phyloP scores from a whole-genome alignment of 2,888 invertebrate genomes.

The Melanostoma scalare region DNA sequence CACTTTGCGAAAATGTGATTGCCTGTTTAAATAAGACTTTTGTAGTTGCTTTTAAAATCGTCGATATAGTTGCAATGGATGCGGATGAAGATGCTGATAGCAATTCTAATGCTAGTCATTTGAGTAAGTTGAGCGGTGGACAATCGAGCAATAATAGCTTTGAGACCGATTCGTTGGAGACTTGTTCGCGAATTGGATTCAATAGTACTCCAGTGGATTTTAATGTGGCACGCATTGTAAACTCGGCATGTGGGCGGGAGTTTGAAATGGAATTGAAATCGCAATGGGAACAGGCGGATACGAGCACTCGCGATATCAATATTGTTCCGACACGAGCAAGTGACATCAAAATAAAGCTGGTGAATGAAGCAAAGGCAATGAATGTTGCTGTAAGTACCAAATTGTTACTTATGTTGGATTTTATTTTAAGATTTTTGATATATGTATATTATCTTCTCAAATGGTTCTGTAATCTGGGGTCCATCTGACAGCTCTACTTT shows the following conservation, averaged over 20 bases:
- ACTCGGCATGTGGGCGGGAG: slow-evolving; percentile 79
- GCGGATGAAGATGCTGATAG: slow-evolving; percentile 76
- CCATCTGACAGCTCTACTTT: no score
- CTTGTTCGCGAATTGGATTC: slow-evolving; percentile 75
- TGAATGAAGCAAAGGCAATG: slow-evolving; percentile 81
- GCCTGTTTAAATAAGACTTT: slow-evolving; percentile 85
- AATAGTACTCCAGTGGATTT: slow-evolving; percentile 79
- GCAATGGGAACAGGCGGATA: slow-evolving; percentile 79
- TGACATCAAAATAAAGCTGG: slow-evolving; percentile 80
- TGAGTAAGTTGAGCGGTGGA: slow-evolving; percentile 77
- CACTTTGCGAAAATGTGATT: slow-evolving; percentile 87
- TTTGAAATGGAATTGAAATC: slow-evolving; percentile 80
- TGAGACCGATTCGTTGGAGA: slow-evolving; percentile 80
- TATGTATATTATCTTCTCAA: no score
- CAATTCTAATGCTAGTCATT: slow-evolving; percentile 75
- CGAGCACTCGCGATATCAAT: slow-evolving; percentile 85
- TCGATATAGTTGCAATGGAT: slow-evolving; percentile 78
- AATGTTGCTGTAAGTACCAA: slow-evolving; percentile 77
- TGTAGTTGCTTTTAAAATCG: slow-evolving; percentile 85
- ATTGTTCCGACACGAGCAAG: slow-evolving; percentile 83
- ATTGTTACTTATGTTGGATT: no score
- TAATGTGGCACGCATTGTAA: slow-evolving; percentile 80
- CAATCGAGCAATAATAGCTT: slow-evolving; percentile 79
- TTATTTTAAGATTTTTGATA: no score
- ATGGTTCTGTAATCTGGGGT: no score